These are phyloP conservation scores for Cryptomyrus ogoouensis DNA, from an alignment of 2,113 vertebrate species.

Conservation along the genomic window DNA sequence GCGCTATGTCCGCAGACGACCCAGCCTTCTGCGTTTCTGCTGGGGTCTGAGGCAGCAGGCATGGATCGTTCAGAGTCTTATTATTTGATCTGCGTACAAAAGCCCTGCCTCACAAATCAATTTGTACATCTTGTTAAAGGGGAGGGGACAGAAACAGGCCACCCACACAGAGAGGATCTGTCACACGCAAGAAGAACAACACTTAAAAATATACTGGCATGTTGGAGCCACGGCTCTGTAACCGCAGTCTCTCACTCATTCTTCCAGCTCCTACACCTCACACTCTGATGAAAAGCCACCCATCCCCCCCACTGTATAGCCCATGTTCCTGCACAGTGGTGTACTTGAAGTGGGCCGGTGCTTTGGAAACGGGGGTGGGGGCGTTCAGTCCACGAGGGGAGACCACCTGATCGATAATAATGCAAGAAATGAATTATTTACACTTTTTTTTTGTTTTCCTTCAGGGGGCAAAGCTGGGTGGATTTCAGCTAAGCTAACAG, in stretches of 20 bases:
- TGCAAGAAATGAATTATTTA: slow-evolving; percentile 62
- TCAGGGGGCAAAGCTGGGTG: background rate
- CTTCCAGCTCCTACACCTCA: slow-evolving; percentile 10
- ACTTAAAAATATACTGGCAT: background rate
- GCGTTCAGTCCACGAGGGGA: slow-evolving; percentile 39
- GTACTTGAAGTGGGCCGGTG: slow-evolving; percentile 34
- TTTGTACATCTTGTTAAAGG: background rate
- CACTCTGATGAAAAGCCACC: slow-evolving; percentile 29
- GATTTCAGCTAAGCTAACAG: background rate
- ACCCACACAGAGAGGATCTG: background rate
- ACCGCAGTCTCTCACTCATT: background rate
- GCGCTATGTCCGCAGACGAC: background rate
- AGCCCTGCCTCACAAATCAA: background rate
- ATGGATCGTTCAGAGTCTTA: background rate
- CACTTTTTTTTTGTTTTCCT: slow-evolving; percentile 37
- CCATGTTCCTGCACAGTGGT: slow-evolving; percentile 35
- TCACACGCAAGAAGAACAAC: background rate
- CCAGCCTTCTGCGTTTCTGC: background rate
- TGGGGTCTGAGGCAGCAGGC: background rate
- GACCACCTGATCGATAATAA: slow-evolving; percentile 57
- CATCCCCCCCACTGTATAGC: background rate
- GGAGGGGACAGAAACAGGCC: background rate
- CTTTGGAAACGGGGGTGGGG: background rate
- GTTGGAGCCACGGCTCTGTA: background rate
- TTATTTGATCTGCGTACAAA: background rate